Base-by-base conservation (phyloP, 1,140 invertebrate species). In the Heliothis subflexa region DNA sequence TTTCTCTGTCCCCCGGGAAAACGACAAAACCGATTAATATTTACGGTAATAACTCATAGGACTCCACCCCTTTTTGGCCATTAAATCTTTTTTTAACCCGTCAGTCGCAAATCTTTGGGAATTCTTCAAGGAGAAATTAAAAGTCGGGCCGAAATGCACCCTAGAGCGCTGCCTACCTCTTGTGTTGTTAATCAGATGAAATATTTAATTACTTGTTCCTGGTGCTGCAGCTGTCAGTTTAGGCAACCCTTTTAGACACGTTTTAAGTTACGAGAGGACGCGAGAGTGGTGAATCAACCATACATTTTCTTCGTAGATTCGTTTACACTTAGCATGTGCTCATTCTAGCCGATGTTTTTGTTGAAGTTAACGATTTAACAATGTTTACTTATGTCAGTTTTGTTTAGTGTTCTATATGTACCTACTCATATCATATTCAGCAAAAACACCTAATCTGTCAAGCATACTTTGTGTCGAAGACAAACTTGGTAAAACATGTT, bases 111-210 rank as follows among this genome's bases (percentile, higher is more conserved):
- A 88, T 91, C 88, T 91, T 88, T 72, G 28, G 74, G 52, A 82
- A 59, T 78, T 76, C 84, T 84, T 82, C 47, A 82, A 78, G 81
- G 77, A 77, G 84, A 90, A 92, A 94, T 94, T 93, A 94, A 93
- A 94, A 94, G 91, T 92, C 90, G 91, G 66, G 73, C 87, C 82
- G 85, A 55, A 64, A 79, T 86, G 87, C 78, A 78, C 85, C 33
- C 52, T 71, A 50, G 68, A 78, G 64, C 76, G 25, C 66, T 62
- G 47, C 77, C 28, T 70, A 55, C 75, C 49, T 84, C 85, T 91
- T 89, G 85, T 83, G 85, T 86, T 89, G 86, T 93, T 92, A 92
- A 94, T 94, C 89, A 94, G 89, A 87, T 92, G 87, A 92, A 91
- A 94, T 91, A 92, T 93, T 93, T 93, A 93, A 94, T 94, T 92